A percentile compares a stretch with the other conserved stretches of the same genome.
These are phyloP conservation scores for Chloroceryle inda DNA, from an alignment of 2,797 vertebrate genomes.

Conservation along the genomic window DNA sequence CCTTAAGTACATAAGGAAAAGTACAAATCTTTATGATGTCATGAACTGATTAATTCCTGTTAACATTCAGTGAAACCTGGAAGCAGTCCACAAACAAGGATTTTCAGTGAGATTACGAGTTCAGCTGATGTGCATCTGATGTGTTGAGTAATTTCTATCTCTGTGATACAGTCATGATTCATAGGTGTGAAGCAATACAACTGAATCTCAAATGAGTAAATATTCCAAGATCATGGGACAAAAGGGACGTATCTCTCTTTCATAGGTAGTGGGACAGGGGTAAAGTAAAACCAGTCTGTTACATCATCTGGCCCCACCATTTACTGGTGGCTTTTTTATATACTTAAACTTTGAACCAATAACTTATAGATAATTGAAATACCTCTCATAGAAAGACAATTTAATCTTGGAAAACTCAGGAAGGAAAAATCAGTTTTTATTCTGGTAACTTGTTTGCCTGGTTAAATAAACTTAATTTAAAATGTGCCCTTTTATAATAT, in stretches of 20 bases:
- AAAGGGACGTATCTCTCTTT: neutral
- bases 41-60: neutral
- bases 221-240: neutral
- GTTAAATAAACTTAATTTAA: neutral
- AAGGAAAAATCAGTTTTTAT: neutral
- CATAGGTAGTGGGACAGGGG: neutral
- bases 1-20: neutral
- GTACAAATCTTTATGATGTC: neutral
- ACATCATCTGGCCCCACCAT: neutral
- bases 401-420: neutral
- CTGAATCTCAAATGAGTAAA: conserved; percentile 4
- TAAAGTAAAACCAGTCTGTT: neutral
- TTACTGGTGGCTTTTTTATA: neutral
- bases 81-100: neutral
- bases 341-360: neutral
- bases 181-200: neutral
- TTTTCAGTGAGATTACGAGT: neutral
- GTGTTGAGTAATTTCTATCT: neutral
- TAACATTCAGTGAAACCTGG: neutral
- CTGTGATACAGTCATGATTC: neutral
- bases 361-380: neutral
- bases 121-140: neutral
- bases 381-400: neutral
- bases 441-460: neutral
- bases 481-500: neutral